Conservation (phyloP, 2,797 vertebrate genomes). For the Coendou prehensilis region DNA sequence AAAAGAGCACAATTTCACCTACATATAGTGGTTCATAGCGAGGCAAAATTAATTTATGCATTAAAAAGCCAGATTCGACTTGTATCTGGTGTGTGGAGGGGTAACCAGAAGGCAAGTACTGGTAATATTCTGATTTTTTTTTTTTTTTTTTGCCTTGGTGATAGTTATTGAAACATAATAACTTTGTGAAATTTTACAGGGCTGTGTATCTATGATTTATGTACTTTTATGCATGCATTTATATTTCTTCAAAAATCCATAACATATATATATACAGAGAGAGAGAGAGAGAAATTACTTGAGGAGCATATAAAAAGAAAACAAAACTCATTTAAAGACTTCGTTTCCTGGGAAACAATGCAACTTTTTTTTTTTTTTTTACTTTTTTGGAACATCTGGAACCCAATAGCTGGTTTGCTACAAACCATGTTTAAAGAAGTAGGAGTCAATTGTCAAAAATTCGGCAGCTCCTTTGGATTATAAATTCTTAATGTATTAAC, state of each 20-base stretch:
- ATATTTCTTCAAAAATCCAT: neutral
- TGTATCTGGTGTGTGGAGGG: neutral
- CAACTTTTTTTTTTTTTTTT: neutral
- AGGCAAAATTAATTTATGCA: neutral
- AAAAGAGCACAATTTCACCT: neutral
- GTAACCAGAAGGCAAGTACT: neutral
- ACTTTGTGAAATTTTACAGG: neutral
- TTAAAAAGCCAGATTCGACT: neutral
- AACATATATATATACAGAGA: neutral
- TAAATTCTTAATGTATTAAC: conserved; percentile 61
- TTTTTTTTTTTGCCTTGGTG: neutral
- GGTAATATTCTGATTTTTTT: neutral
- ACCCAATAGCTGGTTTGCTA: neutral
- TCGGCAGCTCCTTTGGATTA: neutral
- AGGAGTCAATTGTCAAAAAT: neutral
- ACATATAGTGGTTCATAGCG: neutral
- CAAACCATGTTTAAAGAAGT: conserved; percentile 6
- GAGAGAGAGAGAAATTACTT: neutral
- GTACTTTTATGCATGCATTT: neutral
- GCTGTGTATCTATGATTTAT: neutral
- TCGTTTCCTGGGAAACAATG: neutral
- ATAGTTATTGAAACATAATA: neutral
- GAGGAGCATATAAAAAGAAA: neutral
- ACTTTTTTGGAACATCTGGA: neutral
- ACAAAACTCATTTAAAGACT: neutral